These are phyloP conservation scores for Medauroidea extradentata DNA, from an alignment of 1,140 invertebrate genomes.

Conservation along the genomic window DNA sequence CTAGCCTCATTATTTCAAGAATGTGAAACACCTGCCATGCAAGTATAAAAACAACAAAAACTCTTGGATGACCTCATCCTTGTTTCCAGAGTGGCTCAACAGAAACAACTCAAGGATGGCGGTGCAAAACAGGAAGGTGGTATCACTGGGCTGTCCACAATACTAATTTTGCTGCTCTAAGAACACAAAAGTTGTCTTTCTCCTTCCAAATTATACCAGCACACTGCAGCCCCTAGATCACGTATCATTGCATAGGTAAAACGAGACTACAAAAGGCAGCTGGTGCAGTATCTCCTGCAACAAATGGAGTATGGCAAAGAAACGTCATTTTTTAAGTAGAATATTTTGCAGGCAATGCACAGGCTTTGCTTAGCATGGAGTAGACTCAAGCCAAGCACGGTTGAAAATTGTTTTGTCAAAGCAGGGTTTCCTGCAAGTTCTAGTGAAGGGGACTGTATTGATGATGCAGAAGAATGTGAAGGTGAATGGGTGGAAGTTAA, in stretches of 20 bases:
- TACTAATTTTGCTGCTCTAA: conserved; percentile 12
- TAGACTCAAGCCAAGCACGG: conserved; percentile 9
- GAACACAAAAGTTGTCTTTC: conserved; percentile 28
- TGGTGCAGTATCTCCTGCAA: too few species aligned
- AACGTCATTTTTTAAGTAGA: conserved; percentile 18
- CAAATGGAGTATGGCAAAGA: conserved; percentile 23
- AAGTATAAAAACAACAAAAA: conserved; percentile 21
- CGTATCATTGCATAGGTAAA: conserved; percentile 26
- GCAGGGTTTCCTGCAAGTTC: too few species aligned
- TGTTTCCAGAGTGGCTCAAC: conserved; percentile 10
- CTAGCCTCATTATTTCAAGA: conserved; percentile 29
- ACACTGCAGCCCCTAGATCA: conserved; percentile 38
- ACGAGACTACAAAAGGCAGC: too few species aligned
- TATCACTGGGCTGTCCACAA: conserved; percentile 35
- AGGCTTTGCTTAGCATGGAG: conserved; percentile 10
- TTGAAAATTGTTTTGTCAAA: too few species aligned
- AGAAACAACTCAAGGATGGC: not conserved
- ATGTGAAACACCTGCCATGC: not conserved
- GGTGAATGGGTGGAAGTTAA: too few species aligned
- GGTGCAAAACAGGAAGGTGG: conserved; percentile 23
- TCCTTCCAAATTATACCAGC: conserved; percentile 36
- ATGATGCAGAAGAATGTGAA: too few species aligned
- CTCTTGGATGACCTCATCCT: conserved; percentile 32
- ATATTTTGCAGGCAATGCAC: conserved; percentile 1
- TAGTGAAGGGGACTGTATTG: too few species aligned